Conservation (phyloP, 2,888 invertebrate genomes). For the Tolmerus cingulatus region DNA sequence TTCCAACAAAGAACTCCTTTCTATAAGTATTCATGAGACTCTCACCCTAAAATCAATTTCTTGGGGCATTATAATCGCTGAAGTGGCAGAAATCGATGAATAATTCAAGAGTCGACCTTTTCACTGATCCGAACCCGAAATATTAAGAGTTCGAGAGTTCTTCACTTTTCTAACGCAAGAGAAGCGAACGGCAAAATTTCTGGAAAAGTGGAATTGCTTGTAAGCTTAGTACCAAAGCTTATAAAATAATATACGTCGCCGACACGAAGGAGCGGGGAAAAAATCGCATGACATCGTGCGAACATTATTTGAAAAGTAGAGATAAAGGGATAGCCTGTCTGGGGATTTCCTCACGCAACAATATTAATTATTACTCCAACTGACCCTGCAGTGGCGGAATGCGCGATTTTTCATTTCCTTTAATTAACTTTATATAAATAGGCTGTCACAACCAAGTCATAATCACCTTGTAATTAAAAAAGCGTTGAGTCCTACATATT, state of each 20-base stretch:
- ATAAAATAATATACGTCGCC: neutral
- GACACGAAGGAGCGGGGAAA: constrained; percentile 13
- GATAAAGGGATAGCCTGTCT: constrained; percentile 40
- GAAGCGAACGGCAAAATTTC: neutral
- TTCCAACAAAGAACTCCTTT: neutral
- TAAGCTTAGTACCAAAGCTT: neutral
- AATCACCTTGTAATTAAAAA: neutral
- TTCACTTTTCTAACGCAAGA: neutral
- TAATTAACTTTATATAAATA: neutral
- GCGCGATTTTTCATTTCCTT: neutral
- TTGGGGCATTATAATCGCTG: constrained; percentile 26
- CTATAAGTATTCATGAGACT: neutral
- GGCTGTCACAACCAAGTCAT: neutral
- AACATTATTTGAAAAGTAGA: constrained; percentile 43
- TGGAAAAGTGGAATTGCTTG: neutral
- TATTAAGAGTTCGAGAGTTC: neutral
- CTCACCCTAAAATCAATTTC: constrained; percentile 18
- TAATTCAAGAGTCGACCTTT: constrained; percentile 41
- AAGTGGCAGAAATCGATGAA: constrained; percentile 45
- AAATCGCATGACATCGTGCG: constrained; percentile 47
- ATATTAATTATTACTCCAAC: constrained; percentile 58
- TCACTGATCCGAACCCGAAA: neutral
- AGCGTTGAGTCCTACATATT: neutral
- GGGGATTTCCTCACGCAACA: constrained; percentile 57
- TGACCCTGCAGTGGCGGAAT: neutral